These are phyloP conservation scores for Bimastos eiseni DNA, from an alignment of 2,888 invertebrate genomes.

Conservation along the genomic window DNA sequence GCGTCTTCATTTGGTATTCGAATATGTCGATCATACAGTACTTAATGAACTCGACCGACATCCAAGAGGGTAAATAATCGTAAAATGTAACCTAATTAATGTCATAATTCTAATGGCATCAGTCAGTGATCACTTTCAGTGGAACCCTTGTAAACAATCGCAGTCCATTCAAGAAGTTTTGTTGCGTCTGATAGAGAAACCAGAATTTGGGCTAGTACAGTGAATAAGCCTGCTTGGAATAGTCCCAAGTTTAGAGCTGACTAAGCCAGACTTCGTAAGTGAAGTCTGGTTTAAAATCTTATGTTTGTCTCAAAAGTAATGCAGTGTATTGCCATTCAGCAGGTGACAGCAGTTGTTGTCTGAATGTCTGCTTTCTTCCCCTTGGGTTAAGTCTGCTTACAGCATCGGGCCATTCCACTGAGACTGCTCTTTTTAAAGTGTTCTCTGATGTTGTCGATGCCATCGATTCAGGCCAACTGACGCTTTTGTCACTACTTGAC, in stretches of 20 bases:
- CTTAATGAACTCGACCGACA: conserved; percentile 92
- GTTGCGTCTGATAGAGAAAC: neutral
- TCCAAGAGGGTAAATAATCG: conserved; percentile 76
- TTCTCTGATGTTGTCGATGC: too few species aligned
- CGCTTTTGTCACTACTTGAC: too few species aligned
- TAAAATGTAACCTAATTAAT: neutral
- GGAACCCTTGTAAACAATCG: neutral
- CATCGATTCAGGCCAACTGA: too few species aligned
- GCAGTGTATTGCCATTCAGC: too few species aligned
- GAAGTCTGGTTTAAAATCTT: too few species aligned
- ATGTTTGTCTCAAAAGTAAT: too few species aligned
- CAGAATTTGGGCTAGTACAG: neutral
- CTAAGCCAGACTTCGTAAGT: too few species aligned
- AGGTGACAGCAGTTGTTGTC: too few species aligned
- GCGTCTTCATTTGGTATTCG: conserved; percentile 89
- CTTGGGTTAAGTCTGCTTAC: too few species aligned
- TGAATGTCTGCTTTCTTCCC: too few species aligned
- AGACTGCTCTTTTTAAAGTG: too few species aligned
- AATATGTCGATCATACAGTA: conserved; percentile 96
- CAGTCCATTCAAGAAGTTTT: neutral
- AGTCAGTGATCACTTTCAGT: neutral
- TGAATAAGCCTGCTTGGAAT: neutral
- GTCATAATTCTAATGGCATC: neutral
- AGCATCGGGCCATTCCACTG: too few species aligned
- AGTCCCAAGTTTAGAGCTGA: neutral